Conservation (phyloP, 2,888 invertebrate species). For the Philereme vetulata region DNA sequence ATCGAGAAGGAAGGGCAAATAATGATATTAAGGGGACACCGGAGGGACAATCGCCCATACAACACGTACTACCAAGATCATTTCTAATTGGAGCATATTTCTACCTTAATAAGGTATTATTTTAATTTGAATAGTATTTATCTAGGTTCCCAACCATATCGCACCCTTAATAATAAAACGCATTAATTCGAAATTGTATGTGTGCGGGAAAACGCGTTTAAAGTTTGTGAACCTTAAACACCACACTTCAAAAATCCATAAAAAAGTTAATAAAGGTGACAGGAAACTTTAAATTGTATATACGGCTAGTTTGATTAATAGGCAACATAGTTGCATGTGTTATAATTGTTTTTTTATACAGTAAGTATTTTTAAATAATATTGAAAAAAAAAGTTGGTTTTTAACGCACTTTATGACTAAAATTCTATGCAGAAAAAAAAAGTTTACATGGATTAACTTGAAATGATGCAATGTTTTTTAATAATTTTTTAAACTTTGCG, state of each 20-base stretch:
- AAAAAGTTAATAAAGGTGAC: constrained; percentile 9
- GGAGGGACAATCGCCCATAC: too few relatives aligned
- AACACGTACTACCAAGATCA: too few relatives aligned
- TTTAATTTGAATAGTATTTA: too few relatives aligned
- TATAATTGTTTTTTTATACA: constrained; percentile 9
- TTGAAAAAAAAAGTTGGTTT: too few relatives aligned
- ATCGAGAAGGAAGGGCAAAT: too few relatives aligned
- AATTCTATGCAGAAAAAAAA: too few relatives aligned
- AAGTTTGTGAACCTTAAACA: constrained; percentile 10
- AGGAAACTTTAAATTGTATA: constrained; percentile 10
- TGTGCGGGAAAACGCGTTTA: constrained; percentile 12
- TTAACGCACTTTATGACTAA: too few relatives aligned
- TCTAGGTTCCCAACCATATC: too few relatives aligned
- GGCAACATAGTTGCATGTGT: constrained; percentile 10
- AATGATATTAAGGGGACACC: too few relatives aligned
- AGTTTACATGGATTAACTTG: constrained; percentile 9
- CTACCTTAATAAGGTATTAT: too few relatives aligned
- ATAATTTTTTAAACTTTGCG: constrained; percentile 9
- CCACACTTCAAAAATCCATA: constrained; percentile 10
- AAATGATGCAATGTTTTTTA: constrained; percentile 11
- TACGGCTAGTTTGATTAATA: constrained; percentile 11
- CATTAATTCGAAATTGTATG: constrained; percentile 10
- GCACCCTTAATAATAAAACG: constrained; percentile 12
- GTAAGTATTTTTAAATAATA: not conserved
- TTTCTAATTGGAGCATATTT: too few relatives aligned